Percentiles rank a stretch among this genome's conserved stretches.
Conservation (phyloP, 2,888 invertebrate species). For the Drosophila koepferae region DNA sequence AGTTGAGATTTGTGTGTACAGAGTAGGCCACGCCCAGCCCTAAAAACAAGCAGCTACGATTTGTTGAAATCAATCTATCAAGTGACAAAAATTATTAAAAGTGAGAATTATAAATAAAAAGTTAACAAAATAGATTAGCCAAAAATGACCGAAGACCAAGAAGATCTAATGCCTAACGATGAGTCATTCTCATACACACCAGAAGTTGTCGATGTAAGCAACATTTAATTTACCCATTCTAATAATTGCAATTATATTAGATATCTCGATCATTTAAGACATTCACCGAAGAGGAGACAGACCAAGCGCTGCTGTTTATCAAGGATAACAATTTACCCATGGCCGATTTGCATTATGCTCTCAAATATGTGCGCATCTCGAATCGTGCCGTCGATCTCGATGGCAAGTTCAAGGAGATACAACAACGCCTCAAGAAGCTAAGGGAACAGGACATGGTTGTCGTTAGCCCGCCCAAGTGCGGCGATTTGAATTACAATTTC, state of each 20-base stretch:
- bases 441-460: conserved; percentile 15
- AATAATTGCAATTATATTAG: too few species aligned
- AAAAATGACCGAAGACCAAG: conserved; percentile 25
- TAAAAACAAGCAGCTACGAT: not conserved
- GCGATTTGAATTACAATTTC: not conserved
- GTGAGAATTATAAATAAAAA: conserved; percentile 1
- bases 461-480: conserved; percentile 40
- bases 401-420: conserved; percentile 22
- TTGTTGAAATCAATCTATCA: conserved; percentile 3
- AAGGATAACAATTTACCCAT: conserved; percentile 52
- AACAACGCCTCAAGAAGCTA: conserved; percentile 12
- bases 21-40: conserved; percentile 23
- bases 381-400: conserved; percentile 26
- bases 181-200: conserved; percentile 21
- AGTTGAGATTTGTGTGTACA: conserved; percentile 14
- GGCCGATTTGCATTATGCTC: conserved; percentile 55
- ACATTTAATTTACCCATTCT: too few species aligned
- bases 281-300: conserved; percentile 47
- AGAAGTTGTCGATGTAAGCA: conserved; percentile 38
- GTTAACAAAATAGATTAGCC: not conserved
- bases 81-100: conserved; percentile 11
- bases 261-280: not conserved
- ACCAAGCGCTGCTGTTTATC: conserved; percentile 48
- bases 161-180: conserved; percentile 25
- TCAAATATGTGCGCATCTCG: conserved; percentile 59